Evolutionary conservation across 2,113 vertebrate species (phyloP).

Genomic region (Hippocampus zosterae): DNA sequence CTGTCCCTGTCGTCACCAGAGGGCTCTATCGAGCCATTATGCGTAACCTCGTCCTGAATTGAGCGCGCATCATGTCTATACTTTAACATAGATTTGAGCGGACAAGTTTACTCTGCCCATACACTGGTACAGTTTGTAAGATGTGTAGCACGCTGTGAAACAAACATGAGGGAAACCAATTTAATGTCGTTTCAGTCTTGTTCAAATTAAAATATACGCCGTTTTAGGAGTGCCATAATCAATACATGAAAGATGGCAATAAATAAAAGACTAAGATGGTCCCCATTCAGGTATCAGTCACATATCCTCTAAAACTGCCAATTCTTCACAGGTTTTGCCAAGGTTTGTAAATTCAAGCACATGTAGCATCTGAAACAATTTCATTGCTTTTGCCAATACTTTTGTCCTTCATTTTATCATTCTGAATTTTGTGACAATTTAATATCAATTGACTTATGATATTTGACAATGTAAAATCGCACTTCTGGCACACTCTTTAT

Average conservation of each 20-base stretch:
- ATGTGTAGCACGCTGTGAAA: not conserved
- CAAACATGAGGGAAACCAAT: not conserved
- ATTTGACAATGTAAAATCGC: not conserved
- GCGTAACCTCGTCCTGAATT: too few species aligned
- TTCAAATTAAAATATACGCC: too few species aligned
- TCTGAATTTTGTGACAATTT: not conserved
- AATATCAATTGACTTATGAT: not conserved
- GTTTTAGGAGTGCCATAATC: too few species aligned
- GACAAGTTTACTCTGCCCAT: not conserved
- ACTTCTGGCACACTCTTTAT: not conserved
- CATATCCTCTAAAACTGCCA: too few species aligned
- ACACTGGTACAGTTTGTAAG: not conserved
- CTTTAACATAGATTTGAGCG: not conserved
- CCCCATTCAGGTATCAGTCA: too few species aligned
- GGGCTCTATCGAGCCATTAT: conserved; percentile 19
- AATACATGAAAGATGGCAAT: too few species aligned
- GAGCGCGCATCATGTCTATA: not conserved
- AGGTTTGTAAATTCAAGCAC: not conserved
- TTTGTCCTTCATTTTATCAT: not conserved
- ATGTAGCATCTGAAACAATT: not conserved
- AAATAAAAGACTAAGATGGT: too few species aligned
- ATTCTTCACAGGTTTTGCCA: not conserved
- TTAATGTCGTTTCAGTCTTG: too few species aligned
- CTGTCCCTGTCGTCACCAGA: conserved; percentile 27
- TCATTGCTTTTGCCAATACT: not conserved